phyloP scores from a whole-genome alignment of 2,113 vertebrate species.

The Pycnonotus jocosus region DNA sequence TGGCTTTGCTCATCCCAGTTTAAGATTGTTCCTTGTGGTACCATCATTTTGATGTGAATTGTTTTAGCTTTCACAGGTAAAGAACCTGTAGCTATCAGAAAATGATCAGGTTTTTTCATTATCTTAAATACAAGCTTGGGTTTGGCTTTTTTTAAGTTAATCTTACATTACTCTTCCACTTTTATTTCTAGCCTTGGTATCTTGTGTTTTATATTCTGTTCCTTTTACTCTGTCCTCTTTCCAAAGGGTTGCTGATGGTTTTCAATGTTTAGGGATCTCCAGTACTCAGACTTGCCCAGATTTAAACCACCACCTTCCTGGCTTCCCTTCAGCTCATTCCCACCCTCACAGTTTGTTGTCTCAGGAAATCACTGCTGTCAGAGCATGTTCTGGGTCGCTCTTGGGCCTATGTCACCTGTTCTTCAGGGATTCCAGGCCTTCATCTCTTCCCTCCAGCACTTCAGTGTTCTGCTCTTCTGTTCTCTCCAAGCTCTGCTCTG shows the following conservation, averaged over 20 bases:
- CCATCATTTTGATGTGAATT: not conserved
- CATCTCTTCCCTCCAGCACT: not conserved
- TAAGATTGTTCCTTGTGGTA: not conserved
- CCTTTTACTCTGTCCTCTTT: not conserved
- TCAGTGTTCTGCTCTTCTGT: not conserved
- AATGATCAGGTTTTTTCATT: accelerated
- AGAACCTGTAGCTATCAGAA: not conserved
- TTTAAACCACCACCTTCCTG: accelerated
- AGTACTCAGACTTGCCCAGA: not conserved
- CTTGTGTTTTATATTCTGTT: not conserved
- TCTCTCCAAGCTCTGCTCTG: not conserved
- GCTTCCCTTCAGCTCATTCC: not conserved
- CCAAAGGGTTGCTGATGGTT: not conserved
- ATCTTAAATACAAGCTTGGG: not conserved
- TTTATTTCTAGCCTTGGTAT: not conserved
- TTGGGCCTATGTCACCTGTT: not conserved
- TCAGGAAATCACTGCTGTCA: not conserved
- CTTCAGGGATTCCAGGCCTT: not conserved
- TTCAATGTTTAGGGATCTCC: not conserved
- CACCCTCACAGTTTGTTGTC: not conserved
- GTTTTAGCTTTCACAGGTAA: not conserved
- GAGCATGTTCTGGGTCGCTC: not conserved
- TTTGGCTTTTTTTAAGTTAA: not conserved
- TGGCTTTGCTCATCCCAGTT: not conserved
- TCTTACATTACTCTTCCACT: not conserved